These are phyloP conservation scores for Acomys russatus DNA, from an alignment of 2,797 vertebrate species.

Conservation along the genomic window DNA sequence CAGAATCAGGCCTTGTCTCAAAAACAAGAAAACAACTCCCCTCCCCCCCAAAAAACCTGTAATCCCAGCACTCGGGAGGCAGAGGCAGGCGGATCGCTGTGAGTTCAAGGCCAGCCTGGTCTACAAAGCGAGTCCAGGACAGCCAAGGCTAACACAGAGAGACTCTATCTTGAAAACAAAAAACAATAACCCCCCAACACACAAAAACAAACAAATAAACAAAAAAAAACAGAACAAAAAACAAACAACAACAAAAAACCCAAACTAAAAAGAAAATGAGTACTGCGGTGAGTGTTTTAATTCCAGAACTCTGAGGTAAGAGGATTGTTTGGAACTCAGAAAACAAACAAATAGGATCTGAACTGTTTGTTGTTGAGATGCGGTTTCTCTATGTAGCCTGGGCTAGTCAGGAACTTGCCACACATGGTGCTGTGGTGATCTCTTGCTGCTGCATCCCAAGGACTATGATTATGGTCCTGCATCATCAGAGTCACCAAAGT, in stretches of 20 bases:
- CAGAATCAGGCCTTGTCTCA: background rate
- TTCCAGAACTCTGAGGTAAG: too few relatives aligned
- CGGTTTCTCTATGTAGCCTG: background rate
- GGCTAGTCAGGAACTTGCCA: background rate
- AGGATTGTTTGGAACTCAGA: background rate
- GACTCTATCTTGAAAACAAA: too few relatives aligned
- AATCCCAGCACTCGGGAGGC: too few relatives aligned
- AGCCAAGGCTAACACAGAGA: too few relatives aligned
- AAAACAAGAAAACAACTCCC: background rate
- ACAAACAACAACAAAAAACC: too few relatives aligned
- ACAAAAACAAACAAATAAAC: too few relatives aligned
- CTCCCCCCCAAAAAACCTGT: background rate
- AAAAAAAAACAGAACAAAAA: background rate
- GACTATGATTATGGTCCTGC: background rate
- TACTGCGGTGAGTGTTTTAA: background rate
- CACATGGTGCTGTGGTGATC: background rate
- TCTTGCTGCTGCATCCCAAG: background rate
- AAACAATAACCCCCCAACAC: too few relatives aligned
- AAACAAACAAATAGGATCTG: background rate
- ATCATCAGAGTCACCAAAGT: background rate
- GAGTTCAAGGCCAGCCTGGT: too few relatives aligned
- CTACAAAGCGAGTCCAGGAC: too few relatives aligned
- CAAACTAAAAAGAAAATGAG: background rate
- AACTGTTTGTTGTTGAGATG: background rate
- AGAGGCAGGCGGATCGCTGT: too few relatives aligned